These are phyloP conservation scores for Callipepla squamata DNA, from an alignment of 2,113 vertebrate genomes.

Conservation along the genomic window DNA sequence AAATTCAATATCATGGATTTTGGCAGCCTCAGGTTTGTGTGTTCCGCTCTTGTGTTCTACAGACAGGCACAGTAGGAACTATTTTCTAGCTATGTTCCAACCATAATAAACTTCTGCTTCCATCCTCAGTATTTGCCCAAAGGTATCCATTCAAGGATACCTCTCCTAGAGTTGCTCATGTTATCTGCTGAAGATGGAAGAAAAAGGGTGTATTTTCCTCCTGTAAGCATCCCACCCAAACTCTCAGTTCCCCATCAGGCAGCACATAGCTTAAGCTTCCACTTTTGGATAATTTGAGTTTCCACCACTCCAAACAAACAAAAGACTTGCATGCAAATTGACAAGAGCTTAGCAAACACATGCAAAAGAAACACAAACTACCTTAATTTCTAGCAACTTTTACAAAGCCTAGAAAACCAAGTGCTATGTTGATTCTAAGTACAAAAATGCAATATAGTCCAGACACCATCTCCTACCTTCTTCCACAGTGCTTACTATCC, in stretches of 20 bases:
- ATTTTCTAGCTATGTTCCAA: neutral
- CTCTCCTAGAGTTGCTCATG: neutral
- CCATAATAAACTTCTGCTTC: neutral
- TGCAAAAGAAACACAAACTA: neutral
- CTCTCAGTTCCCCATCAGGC: neutral
- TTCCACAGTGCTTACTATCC: slow-evolving; percentile 88
- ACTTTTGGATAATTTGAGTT: neutral
- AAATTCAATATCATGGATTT: neutral
- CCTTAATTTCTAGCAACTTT: neutral
- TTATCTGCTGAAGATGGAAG: neutral
- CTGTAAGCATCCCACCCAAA: neutral
- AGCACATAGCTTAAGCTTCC: neutral
- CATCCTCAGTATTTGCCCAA: neutral
- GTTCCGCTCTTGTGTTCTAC: neutral
- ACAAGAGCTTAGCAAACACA: neutral
- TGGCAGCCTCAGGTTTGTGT: neutral
- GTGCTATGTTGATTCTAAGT: neutral
- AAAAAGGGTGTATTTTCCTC: neutral
- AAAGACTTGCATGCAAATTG: neutral
- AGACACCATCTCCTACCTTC: slow-evolving; percentile 85
- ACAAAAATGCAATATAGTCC: neutral
- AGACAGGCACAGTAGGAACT: neutral
- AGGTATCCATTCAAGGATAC: neutral
- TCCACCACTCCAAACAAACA: neutral
- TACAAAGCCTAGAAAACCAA: neutral